Conservation (phyloP, 2,888 invertebrate genomes). For the Malachius bipustulatus region DNA sequence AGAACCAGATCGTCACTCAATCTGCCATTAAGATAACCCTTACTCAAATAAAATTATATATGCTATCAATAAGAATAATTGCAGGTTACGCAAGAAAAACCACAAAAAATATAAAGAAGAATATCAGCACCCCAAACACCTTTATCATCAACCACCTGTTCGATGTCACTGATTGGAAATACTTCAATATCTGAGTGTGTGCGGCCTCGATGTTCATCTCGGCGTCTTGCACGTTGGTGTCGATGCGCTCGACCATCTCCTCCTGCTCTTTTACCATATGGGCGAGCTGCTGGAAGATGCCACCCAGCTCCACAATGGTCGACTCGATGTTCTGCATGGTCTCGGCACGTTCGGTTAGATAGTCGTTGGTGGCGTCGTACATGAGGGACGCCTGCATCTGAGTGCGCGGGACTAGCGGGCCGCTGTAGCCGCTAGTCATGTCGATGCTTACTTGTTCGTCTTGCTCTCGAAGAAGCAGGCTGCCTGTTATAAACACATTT, state of each 20-base stretch:
- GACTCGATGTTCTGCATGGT: constrained; percentile 99
- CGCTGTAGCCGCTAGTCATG: constrained; percentile 52
- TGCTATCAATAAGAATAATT: too few relatives aligned
- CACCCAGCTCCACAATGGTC: constrained; percentile 97
- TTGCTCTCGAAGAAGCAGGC: constrained; percentile 41
- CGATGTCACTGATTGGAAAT: constrained; percentile 92
- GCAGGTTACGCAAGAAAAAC: constrained; percentile 79
- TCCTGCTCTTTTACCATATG: constrained; percentile 98
- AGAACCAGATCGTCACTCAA: too few relatives aligned
- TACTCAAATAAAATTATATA: too few relatives aligned
- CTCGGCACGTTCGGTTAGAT: constrained; percentile 85
- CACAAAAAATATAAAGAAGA: constrained; percentile 98
- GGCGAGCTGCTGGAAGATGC: constrained; percentile 91
- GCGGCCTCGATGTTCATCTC: constrained; percentile 96
- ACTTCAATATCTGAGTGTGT: constrained; percentile 92
- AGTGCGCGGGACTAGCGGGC: constrained; percentile 34
- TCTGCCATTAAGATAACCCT: too few relatives aligned
- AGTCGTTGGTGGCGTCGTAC: constrained; percentile 79
- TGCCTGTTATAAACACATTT: constrained; percentile 25
- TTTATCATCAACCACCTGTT: constrained; percentile 99
- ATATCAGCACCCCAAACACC: constrained; percentile 94
- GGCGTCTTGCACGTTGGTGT: constrained; percentile 91
- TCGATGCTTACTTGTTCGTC: constrained; percentile 77
- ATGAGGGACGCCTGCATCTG: constrained; percentile 59
- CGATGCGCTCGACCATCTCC: constrained; percentile 95